Conservation (phyloP, 1,140 invertebrate species). For the Periplaneta americana region DNA sequence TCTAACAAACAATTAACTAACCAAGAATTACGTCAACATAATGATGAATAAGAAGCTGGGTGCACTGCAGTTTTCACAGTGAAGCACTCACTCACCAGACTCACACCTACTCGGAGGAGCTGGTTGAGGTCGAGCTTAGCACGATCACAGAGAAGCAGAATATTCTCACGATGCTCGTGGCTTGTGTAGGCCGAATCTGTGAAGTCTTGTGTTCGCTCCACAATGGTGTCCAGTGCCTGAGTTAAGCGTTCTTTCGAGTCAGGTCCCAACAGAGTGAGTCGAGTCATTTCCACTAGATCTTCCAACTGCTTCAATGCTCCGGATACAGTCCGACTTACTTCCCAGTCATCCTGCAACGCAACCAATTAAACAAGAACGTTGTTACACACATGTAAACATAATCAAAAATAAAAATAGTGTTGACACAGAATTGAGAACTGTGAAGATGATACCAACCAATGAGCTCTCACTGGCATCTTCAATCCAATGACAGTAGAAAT, state of each 20-base stretch:
- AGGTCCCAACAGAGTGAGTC: constrained; percentile 53
- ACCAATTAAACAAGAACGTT: too few species aligned
- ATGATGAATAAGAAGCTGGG: too few species aligned
- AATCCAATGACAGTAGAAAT: too few species aligned
- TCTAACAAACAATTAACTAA: too few species aligned
- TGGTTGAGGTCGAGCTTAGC: constrained; percentile 81
- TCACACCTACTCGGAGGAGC: constrained; percentile 75
- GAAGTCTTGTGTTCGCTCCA: constrained; percentile 96
- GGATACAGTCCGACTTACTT: constrained; percentile 65
- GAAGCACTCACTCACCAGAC: constrained; percentile 74
- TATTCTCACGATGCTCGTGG: constrained; percentile 94
- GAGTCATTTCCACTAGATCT: constrained; percentile 77
- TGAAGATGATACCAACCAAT: too few species aligned
- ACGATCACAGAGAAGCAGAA: constrained; percentile 83
- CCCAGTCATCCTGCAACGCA: constrained; percentile 50
- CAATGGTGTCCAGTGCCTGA: constrained; percentile 78
- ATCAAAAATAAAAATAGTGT: too few species aligned
- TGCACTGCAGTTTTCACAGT: too few species aligned
- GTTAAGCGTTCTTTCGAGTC: constrained; percentile 68
- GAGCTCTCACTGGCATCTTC: too few species aligned
- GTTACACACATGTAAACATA: too few species aligned
- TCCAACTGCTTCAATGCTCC: constrained; percentile 77
- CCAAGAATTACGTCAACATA: too few species aligned
- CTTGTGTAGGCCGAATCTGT: constrained; percentile 98
- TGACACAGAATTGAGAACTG: too few species aligned